These are phyloP conservation scores for Bombus soroeensis DNA, from an alignment of 1,140 invertebrate species.

Conservation along the genomic window DNA sequence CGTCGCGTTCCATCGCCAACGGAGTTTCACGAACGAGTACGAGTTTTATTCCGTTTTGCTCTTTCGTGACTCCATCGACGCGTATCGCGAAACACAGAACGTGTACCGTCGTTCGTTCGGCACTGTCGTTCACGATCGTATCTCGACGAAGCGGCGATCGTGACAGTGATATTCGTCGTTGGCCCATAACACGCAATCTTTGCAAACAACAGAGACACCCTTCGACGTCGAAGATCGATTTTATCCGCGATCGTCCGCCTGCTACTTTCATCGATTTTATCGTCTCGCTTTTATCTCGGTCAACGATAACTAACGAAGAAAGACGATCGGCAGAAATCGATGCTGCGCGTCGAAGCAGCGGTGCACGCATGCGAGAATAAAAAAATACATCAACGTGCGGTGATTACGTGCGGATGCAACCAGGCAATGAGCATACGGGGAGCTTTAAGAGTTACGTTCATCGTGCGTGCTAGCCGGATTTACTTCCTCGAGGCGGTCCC, in stretches of 20 bases:
- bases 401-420: conserved; percentile 72
- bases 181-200: conserved; percentile 51
- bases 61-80: not conserved
- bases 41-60: not conserved
- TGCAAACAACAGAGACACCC: conserved; percentile 27
- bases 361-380: conserved; percentile 68
- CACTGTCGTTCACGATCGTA: not conserved
- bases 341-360: not conserved
- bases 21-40: not conserved
- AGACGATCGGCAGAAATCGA: not conserved
- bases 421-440: conserved; percentile 68
- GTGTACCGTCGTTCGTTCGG: no score
- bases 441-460: conserved; percentile 54
- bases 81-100: no score
- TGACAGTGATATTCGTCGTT: not conserved
- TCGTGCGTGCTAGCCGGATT: conserved; percentile 22
- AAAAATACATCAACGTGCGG: conserved; percentile 70
- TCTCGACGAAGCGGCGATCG: not conserved
- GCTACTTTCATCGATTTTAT: no score
- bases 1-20: not conserved
- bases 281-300: no score
- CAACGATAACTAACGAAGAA: no score
- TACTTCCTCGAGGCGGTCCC: conserved; percentile 31
- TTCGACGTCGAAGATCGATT: not conserved
- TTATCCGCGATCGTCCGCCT: no score